phyloP scores from a whole-genome alignment of 2,113 vertebrate species.

The Andinoacara biseriatus region DNA sequence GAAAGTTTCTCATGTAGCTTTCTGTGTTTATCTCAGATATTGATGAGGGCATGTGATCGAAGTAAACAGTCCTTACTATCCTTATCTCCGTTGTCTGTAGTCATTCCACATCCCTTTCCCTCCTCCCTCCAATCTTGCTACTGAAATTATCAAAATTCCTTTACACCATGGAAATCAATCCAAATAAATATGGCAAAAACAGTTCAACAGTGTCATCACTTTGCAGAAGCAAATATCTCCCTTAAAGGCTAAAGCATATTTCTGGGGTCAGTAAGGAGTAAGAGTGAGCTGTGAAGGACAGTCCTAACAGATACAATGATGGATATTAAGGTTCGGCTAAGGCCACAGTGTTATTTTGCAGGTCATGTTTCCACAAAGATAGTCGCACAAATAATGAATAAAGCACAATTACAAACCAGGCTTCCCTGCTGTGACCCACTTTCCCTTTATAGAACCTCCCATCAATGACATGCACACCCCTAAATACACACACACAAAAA shows the following conservation, averaged over 20 bases:
- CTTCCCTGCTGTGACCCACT: conserved; percentile 46
- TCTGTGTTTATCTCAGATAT: too few species aligned
- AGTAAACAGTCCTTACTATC: neutral
- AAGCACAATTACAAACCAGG: conserved; percentile 14
- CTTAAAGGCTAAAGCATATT: neutral
- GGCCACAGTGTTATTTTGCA: neutral
- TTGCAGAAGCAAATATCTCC: neutral
- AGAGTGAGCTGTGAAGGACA: neutral
- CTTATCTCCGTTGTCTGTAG: neutral
- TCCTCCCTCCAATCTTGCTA: neutral
- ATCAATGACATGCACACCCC: neutral
- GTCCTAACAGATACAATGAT: neutral
- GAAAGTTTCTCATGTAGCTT: too few species aligned
- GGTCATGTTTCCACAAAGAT: conserved; percentile 23
- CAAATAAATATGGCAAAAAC: neutral
- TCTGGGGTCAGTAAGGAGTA: neutral
- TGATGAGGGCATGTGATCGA: neutral
- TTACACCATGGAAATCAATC: neutral
- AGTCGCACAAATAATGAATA: neutral
- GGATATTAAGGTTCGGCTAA: neutral
- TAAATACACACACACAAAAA: conserved; percentile 2
- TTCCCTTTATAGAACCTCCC: conserved; percentile 34
- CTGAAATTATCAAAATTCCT: neutral
- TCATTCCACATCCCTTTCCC: neutral
- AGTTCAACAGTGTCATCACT: neutral